phyloP scores from a whole-genome alignment of 1,140 invertebrate genomes.

The Cheumatopsyche charites region DNA sequence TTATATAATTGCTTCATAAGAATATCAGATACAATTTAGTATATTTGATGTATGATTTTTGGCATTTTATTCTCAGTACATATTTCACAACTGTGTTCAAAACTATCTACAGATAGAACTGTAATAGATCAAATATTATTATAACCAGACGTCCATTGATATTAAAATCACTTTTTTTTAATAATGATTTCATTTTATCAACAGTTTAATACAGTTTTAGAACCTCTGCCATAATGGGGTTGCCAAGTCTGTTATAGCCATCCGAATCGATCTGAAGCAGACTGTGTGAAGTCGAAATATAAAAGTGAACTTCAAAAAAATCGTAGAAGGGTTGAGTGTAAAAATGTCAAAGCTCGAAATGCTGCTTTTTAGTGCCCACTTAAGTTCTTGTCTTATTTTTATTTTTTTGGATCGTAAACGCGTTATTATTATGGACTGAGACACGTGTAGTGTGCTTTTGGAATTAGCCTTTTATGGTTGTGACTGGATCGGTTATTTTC shows the following conservation, averaged over 20 bases:
- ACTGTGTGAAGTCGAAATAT: conserved; percentile 31
- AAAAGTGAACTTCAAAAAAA: conserved; percentile 20
- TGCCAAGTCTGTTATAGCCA: conserved; percentile 44
- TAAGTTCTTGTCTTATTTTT: not conserved
- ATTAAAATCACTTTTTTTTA: too few relatives aligned
- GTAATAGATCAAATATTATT: too few relatives aligned
- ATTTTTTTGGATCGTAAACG: conserved; percentile 8
- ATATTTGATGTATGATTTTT: too few relatives aligned
- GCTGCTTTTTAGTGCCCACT: not conserved
- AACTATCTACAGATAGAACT: too few relatives aligned
- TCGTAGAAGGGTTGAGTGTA: not conserved
- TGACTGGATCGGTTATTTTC: not conserved
- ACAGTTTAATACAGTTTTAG: too few relatives aligned
- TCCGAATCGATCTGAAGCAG: conserved; percentile 41
- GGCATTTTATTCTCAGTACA: too few relatives aligned
- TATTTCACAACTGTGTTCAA: too few relatives aligned
- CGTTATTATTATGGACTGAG: not conserved
- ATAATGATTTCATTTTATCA: too few relatives aligned
- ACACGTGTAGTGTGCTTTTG: conserved; percentile 14
- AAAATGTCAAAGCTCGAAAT: conserved; percentile 1
- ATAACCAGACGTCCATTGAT: too few relatives aligned
- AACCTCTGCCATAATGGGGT: too few relatives aligned
- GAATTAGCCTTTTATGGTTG: not conserved
- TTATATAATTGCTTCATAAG: too few relatives aligned
- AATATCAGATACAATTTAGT: too few relatives aligned